Base-by-base conservation (phyloP, 35 echinoderm and acorn worm species). In the Apostichopus japonicus region DNA sequence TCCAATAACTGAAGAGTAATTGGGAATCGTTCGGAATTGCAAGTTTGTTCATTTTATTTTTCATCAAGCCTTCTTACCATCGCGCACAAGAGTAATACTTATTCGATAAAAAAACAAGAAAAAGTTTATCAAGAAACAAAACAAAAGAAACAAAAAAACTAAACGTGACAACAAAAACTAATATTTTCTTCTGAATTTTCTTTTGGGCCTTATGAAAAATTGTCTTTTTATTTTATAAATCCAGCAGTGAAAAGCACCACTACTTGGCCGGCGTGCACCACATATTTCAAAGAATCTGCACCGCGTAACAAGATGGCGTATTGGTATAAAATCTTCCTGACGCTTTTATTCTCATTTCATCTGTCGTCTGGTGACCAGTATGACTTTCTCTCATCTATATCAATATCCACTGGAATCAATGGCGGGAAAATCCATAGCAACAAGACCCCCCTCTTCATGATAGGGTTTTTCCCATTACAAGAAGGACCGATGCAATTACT, bases 361-460 rank as follows among this genome's bases (percentile, higher is more conserved):
- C 33, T 44, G 63, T 67, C 63, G 63, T 44, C 33, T 44, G 33
- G 33, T 3, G 33, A 44, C 33, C 33, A 19, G 24, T 83, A 83
- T 54, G 86, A 87, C 63, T 87, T 87, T 71, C 56, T 87, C 21
- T 23, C 19, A 19, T 10, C 58, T 25, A 87, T 87, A 9, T 24
- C 86, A 11, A 71, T 65, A 67, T 62, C 86, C 4, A 65, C 16
- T 87, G 86, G 86, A 16, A 71, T 65, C 63, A 87, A 87, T 51
- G 86, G 19, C 53, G 56, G 56, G 4, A 55, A 55, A 22, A 15
- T 5, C 6, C n/a, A 25, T 22, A 71, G 15, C 13, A 21, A 23
- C 51, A 87, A 87, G 56, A 90, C 88, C 25, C 72, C 88, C 27
- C 71, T 90, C 15, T 90, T 52, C 73, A 90, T 90, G 6, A 77